Evolutionary conservation across 2,113 vertebrate genomes (phyloP).

Genomic region (Chascanopsetta lugubris): DNA sequence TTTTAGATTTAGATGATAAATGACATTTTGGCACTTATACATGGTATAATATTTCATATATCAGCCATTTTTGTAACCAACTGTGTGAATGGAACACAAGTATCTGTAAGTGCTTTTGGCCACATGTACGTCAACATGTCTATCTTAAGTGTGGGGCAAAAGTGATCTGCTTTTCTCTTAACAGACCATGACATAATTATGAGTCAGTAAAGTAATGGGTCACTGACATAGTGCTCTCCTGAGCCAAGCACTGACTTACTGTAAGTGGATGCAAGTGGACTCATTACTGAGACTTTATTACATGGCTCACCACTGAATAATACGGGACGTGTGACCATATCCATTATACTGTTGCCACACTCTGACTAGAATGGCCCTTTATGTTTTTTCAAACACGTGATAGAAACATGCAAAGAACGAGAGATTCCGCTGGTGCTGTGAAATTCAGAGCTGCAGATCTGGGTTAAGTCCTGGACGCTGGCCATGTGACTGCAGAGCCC

Average conservation of each 20-base stretch:
- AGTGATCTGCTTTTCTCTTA: slow-evolving; percentile 26
- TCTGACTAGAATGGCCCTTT: slow-evolving; percentile 5
- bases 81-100: too few species aligned
- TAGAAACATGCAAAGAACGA: slow-evolving; percentile 12
- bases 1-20: too few species aligned
- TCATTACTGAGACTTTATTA: slow-evolving; percentile 8
- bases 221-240: slow-evolving; percentile 15
- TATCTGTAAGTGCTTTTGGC: slow-evolving; percentile 9
- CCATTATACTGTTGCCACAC: slow-evolving; percentile 16
- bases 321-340: slow-evolving; percentile 1
- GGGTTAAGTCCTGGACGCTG: slow-evolving; percentile 62
- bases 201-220: slow-evolving; percentile 30
- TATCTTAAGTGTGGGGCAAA: slow-evolving; percentile 33
- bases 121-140: slow-evolving; percentile 5
- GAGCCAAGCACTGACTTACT: slow-evolving; percentile 5
- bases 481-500: slow-evolving; percentile 36
- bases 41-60: neutral
- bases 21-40: neutral
- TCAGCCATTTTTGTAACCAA: neutral
- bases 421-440: slow-evolving; percentile 5
- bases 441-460: slow-evolving; percentile 49
- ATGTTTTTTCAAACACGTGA: neutral
- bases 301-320: slow-evolving; percentile 20
- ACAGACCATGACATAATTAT: slow-evolving; percentile 30
- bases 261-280: slow-evolving; percentile 17